Evolutionary conservation across 2,113 vertebrate genomes (phyloP).

Genomic region (Ictidomys tridecemlineatus): DNA sequence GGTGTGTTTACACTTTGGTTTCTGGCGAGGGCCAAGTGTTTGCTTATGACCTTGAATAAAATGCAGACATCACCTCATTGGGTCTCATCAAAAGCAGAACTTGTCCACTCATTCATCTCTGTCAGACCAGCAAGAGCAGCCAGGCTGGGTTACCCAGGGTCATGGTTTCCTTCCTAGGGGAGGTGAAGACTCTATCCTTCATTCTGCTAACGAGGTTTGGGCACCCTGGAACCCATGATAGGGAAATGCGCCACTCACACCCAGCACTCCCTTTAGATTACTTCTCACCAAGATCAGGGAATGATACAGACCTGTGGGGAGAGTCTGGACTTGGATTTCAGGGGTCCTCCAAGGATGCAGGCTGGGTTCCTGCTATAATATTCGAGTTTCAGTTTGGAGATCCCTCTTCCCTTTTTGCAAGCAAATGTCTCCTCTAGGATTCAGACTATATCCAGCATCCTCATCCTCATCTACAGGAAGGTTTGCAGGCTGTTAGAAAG

Average conservation of each 20-base stretch:
- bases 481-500: background rate
- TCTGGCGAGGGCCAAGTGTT: slow-evolving; percentile 64
- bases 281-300: background rate
- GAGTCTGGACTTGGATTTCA: background rate
- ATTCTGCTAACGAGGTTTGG: background rate
- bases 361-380: background rate
- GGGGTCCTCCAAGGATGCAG: background rate
- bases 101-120: slow-evolving; percentile 61
- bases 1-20: slow-evolving; percentile 44
- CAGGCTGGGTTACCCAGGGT: slow-evolving; percentile 12
- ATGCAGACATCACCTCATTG: slow-evolving; percentile 76
- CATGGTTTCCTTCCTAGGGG: background rate
- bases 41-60: slow-evolving; percentile 61
- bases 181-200: background rate
- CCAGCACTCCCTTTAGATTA: background rate
- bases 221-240: background rate
- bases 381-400: background rate
- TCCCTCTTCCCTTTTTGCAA: background rate
- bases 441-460: background rate
- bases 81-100: slow-evolving; percentile 66
- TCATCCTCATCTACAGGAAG: background rate
- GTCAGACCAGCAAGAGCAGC: slow-evolving; percentile 26
- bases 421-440: background rate
- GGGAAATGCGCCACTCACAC: background rate
- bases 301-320: background rate